phyloP scores from a whole-genome alignment of 2,113 vertebrate species.

The Pagrus major region DNA sequence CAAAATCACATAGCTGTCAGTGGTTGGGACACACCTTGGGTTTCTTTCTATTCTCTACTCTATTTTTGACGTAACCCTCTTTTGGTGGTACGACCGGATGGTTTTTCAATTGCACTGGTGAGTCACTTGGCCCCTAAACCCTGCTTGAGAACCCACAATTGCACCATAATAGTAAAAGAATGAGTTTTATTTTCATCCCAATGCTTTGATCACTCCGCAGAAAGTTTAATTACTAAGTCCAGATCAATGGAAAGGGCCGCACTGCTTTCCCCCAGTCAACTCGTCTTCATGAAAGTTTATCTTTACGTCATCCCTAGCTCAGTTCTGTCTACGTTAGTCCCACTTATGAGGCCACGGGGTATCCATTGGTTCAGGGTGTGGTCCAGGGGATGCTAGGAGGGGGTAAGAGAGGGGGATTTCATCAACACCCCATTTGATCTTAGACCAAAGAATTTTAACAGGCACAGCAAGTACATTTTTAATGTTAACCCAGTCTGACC shows the following conservation, averaged over 20 bases:
- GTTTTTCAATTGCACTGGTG: slow-evolving; percentile 78
- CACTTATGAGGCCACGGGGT: slow-evolving; percentile 41
- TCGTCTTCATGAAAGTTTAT: slow-evolving; percentile 36
- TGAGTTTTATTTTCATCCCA: slow-evolving; percentile 71
- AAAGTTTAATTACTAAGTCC: slow-evolving; percentile 75
- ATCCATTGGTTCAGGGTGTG: slow-evolving; percentile 51
- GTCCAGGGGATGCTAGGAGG: slow-evolving; percentile 14
- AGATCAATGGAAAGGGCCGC: slow-evolving; percentile 67
- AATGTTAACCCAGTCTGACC: slow-evolving; percentile 32
- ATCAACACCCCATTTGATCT: slow-evolving; percentile 45
- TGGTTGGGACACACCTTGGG: slow-evolving; percentile 47
- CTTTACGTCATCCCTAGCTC: slow-evolving; percentile 42
- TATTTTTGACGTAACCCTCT: slow-evolving; percentile 50
- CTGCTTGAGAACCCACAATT: slow-evolving; percentile 75
- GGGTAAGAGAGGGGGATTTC: slow-evolving; percentile 9
- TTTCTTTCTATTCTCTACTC: slow-evolving; percentile 44
- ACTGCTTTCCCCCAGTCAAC: slow-evolving; percentile 39
- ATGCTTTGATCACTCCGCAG: slow-evolving; percentile 73
- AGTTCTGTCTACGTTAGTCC: slow-evolving; percentile 26
- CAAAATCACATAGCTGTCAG: slow-evolving; percentile 40
- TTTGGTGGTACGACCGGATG: slow-evolving; percentile 55
- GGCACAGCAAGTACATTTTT: slow-evolving; percentile 45
- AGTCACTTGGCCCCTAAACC: slow-evolving; percentile 69
- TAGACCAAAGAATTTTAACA: slow-evolving; percentile 52
- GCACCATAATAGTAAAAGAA: slow-evolving; percentile 71